Conservation (phyloP, 2,113 vertebrate genomes). For the Arizona elegans region DNA sequence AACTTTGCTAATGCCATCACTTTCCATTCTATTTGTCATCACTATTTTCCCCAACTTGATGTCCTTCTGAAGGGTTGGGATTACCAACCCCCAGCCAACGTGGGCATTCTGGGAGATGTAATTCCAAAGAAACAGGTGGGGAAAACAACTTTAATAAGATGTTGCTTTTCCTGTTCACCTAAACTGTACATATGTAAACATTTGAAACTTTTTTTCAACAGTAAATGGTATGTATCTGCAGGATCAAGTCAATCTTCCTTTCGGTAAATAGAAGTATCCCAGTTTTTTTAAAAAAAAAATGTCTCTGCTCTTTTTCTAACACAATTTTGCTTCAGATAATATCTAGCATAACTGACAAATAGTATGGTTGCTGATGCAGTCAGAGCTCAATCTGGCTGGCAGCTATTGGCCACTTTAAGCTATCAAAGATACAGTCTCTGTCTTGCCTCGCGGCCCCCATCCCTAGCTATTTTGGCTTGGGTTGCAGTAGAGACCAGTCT, state of each 20-base stretch:
- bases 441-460: not conserved
- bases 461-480: not conserved
- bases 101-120: not conserved
- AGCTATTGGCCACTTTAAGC: not conserved
- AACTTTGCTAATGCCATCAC: not conserved
- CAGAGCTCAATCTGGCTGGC: not conserved
- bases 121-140: not conserved
- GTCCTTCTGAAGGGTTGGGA: not conserved
- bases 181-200: not conserved
- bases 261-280: not conserved
- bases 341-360: not conserved
- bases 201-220: not conserved
- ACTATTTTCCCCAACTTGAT: not conserved
- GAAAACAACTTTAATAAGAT: not conserved
- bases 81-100: not conserved
- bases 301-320: not conserved
- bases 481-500: not conserved
- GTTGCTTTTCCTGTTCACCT: not conserved
- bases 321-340: not conserved
- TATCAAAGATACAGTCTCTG: not conserved
- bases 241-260: not conserved
- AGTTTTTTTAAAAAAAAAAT: not conserved
- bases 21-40: not conserved
- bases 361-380: not conserved
- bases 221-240: not conserved